Conservation (phyloP, 2,113 vertebrate genomes). For the Coryphaenoides rupestris region DNA sequence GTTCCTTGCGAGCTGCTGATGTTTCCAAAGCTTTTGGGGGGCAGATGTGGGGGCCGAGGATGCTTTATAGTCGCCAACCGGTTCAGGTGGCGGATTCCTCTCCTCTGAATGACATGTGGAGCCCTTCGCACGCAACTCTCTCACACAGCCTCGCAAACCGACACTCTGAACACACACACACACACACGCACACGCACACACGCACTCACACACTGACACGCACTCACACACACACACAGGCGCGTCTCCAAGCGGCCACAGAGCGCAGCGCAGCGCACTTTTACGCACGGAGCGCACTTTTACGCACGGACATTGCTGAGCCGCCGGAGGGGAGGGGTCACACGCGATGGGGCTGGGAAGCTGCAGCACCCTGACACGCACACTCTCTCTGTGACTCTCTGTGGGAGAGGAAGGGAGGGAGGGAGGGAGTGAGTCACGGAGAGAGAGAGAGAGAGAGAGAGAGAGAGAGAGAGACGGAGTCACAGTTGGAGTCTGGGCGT, state of each 20-base stretch:
- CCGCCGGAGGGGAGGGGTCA: constrained; percentile 50
- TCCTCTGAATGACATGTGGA: constrained; percentile 80
- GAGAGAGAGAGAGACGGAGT: no score
- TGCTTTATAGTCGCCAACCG: constrained; percentile 78
- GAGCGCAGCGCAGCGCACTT: background rate
- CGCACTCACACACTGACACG: background rate
- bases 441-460: no score
- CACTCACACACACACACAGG: no score
- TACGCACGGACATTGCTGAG: constrained; percentile 5
- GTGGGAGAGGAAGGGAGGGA: no score
- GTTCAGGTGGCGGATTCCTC: constrained; percentile 83
- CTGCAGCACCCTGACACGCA: no score
- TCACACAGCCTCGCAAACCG: constrained; percentile 73
- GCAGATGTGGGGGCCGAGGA: constrained; percentile 78
- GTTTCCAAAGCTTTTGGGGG: constrained; percentile 65
- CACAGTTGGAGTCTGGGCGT: no score
- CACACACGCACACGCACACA: constrained; percentile 12
- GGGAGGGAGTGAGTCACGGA: no score
- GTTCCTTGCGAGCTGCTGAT: constrained; percentile 58
- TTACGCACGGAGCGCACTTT: background rate
- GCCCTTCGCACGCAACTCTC: constrained; percentile 81
- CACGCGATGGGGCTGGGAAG: constrained; percentile 55
- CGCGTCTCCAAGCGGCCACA: background rate
- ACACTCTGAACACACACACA: constrained; percentile 29
- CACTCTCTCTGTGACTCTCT: no score